Base-by-base conservation (phyloP, 2,888 invertebrate species). In the Stenotaenia linearis region DNA sequence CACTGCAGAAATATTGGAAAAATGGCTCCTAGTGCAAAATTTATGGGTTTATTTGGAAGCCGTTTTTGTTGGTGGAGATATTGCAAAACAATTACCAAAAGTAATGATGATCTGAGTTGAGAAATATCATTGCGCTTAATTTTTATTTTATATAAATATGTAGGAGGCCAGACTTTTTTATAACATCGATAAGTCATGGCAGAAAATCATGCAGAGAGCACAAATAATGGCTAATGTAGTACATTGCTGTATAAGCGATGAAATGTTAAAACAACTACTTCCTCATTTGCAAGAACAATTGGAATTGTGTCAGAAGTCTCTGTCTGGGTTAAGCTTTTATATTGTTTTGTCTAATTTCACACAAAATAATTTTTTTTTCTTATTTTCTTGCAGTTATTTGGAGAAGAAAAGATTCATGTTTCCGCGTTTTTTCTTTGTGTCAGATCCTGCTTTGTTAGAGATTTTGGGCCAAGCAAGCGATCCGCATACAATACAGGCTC, bases 21-120 rank as follows among this genome's bases (percentile, higher is more conserved):
- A 97, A 81, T 98, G 98, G 98, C 89, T 98, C 61, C 89, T 96
- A 0, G 97, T 98, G 0, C 98, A 98, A 86, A 98, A 98, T 85
- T 93, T 98, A 92, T 98, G 98, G 98, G 97, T 98, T 0, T 98
- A 98, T 85, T 88, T 98, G 25, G 98, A 98, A 86, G 98, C 98
- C 0, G 98, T 98, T 0, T 98, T 98, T 86, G 97, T 98, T 0
- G 98, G 98, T 1, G 98, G 98, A 79, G 98, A 98, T 85, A 98
- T 98, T 83, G 98, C 98, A n/a, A 97, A 97, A 84, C 98, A 98
- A 85, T 87, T 98, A 77, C 98, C 98, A 0, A 85, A 89, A 95
- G 82, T 86, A 78, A 78, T 12, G 9, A 69, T 23, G 5, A 1
- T 23, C 12, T 6, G 23, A 15, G 5, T 61, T 21, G 5, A 61